Conservation (phyloP, 2,113 vertebrate species). For the Cyanoderma ruficeps region DNA sequence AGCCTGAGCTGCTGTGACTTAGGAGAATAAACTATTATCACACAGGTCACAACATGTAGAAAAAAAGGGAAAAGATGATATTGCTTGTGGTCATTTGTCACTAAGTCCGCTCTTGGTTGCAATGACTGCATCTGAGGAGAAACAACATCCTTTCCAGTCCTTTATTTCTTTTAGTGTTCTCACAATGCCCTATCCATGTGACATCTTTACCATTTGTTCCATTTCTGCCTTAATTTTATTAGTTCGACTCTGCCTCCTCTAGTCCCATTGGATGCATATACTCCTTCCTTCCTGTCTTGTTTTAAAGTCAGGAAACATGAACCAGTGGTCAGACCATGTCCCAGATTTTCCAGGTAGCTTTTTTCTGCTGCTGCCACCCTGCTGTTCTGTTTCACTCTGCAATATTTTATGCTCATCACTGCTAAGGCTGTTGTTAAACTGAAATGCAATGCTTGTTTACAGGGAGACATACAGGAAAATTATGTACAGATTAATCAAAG, state of each 20-base stretch:
- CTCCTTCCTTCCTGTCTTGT: background rate
- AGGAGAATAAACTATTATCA: slow-evolving; percentile 1
- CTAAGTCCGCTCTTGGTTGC: background rate
- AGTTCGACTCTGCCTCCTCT: background rate
- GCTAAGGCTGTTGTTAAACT: background rate
- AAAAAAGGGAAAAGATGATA: background rate
- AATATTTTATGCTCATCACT: background rate
- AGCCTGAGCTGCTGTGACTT: slow-evolving; percentile 8
- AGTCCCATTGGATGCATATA: background rate
- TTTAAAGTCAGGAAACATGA: background rate
- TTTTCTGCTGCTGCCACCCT: background rate
- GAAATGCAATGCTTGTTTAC: slow-evolving; percentile 12
- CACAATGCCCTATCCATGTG: background rate
- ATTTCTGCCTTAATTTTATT: background rate
- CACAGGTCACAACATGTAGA: background rate
- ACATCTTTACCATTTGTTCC: background rate
- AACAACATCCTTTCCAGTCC: background rate
- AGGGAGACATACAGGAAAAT: background rate
- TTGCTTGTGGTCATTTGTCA: background rate
- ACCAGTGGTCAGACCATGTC: background rate
- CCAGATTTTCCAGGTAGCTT: background rate
- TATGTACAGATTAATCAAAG: slow-evolving; percentile 4
- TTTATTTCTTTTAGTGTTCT: background rate
- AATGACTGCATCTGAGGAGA: background rate
- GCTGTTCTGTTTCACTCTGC: background rate